Evolutionary conservation across 2,113 vertebrate genomes (phyloP).

Genomic region (Eira barbara): DNA sequence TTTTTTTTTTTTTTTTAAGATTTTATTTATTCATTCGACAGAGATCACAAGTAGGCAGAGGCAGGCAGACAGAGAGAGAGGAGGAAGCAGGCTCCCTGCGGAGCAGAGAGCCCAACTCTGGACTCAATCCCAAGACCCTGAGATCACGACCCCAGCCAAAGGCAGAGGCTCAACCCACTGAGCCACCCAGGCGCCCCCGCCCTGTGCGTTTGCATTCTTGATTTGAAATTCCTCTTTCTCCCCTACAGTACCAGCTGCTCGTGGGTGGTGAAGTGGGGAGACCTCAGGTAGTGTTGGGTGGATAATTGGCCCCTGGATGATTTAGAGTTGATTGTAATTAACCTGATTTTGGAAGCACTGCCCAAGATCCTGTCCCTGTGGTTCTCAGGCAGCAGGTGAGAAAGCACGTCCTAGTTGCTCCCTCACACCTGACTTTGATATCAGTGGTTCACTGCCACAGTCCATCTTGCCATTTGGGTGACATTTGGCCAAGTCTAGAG

Average conservation of each 20-base stretch:
- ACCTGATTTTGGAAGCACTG: constrained; percentile 39
- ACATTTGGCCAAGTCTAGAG: background rate
- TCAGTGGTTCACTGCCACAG: background rate
- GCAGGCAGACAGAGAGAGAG: no score
- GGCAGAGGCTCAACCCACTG: no score
- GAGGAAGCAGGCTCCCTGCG: no score
- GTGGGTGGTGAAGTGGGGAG: background rate
- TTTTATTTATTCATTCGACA: no score
- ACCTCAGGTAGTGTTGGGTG: background rate
- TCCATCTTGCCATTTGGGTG: background rate
- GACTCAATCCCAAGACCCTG: no score
- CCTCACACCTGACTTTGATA: background rate
- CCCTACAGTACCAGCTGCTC: background rate
- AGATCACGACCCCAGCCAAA: no score
- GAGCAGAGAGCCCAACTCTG: no score
- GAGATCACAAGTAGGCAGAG: no score
- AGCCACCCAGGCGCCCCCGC: no score
- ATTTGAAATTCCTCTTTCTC: background rate
- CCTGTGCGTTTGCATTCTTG: background rate
- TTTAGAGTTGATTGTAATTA: constrained; percentile 63
- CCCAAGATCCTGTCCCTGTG: background rate
- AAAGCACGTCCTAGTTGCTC: background rate
- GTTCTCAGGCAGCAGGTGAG: background rate
- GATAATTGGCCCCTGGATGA: constrained; percentile 46
- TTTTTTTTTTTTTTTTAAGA: no score